Evolutionary conservation across 2,888 invertebrate species (phyloP).

Genomic region (Drosophila fungiperda): DNA sequence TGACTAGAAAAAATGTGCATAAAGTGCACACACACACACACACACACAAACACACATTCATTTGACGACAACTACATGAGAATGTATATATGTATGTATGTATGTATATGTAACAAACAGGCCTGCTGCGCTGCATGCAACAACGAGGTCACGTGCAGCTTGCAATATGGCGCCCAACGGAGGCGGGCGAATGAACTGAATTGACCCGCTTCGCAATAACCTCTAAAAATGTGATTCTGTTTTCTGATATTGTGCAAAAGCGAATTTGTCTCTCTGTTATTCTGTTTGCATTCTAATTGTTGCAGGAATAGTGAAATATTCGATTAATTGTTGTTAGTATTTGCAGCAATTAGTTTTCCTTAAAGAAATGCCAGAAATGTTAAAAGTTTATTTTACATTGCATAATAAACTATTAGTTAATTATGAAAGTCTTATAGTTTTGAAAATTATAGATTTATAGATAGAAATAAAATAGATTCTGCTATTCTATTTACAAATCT

Average conservation of each 20-base stretch:
- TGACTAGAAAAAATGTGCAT: conserved; percentile 60
- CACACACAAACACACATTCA: conserved; percentile 20
- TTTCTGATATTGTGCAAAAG: conserved; percentile 20
- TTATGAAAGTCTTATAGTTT: neutral
- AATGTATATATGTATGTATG: conserved; percentile 3
- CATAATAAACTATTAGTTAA: neutral
- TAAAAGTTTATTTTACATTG: neutral
- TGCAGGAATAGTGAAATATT: neutral
- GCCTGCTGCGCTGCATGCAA: conserved; percentile 60
- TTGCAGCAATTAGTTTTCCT: neutral
- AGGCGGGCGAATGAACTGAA: conserved; percentile 84
- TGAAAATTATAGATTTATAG: neutral
- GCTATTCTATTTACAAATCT: neutral
- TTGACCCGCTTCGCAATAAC: conserved; percentile 84
- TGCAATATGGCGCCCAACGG: conserved; percentile 68
- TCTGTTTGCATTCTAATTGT: conserved; percentile 11
- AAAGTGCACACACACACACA: conserved; percentile 41
- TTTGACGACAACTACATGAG: conserved; percentile 1
- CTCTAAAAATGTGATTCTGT: conserved; percentile 73
- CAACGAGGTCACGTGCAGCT: conserved; percentile 81
- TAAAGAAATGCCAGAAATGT: neutral
- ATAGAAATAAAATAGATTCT: neutral
- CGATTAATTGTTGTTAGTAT: neutral
- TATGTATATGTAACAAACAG: conserved; percentile 40
- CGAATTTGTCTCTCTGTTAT: neutral